Conservation (phyloP, 2,888 invertebrate genomes). For the Labia minor region DNA sequence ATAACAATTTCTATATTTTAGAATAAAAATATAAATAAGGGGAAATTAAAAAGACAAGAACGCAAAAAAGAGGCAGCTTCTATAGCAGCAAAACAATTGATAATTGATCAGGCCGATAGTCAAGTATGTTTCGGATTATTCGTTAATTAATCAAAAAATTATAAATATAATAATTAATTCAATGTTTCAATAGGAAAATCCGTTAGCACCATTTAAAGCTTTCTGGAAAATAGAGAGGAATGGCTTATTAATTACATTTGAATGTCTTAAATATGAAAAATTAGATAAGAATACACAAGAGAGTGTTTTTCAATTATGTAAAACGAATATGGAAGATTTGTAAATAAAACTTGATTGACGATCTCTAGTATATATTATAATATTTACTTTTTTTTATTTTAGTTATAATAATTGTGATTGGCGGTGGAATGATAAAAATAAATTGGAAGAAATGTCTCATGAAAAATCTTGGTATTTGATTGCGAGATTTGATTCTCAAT, state of each 20-base stretch:
- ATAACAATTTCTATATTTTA: neutral
- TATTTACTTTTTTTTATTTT: slow-evolving; percentile 25
- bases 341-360: slow-evolving; percentile 38
- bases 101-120: slow-evolving; percentile 50
- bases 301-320: slow-evolving; percentile 65
- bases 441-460: slow-evolving; percentile 61
- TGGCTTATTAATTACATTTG: slow-evolving; percentile 48
- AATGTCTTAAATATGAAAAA: slow-evolving; percentile 46
- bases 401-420: slow-evolving; percentile 64
- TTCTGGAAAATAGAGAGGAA: slow-evolving; percentile 51
- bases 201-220: slow-evolving; percentile 48
- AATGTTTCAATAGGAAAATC: slow-evolving; percentile 36
- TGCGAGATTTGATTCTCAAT: slow-evolving; percentile 42
- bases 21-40: slow-evolving; percentile 34
- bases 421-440: slow-evolving; percentile 69
- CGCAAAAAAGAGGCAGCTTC: slow-evolving; percentile 49
- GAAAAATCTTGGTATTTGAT: slow-evolving; percentile 63
- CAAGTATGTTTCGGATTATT: slow-evolving; percentile 27
- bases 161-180: neutral
- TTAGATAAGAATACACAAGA: slow-evolving; percentile 46
- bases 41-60: slow-evolving; percentile 50
- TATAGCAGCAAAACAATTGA: slow-evolving; percentile 47
- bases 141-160: too few species aligned
- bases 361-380: slow-evolving; percentile 22
- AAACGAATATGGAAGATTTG: slow-evolving; percentile 66